These are phyloP conservation scores for Galerucella calmariensis DNA, from an alignment of 2,888 invertebrate genomes.

Conservation along the genomic window DNA sequence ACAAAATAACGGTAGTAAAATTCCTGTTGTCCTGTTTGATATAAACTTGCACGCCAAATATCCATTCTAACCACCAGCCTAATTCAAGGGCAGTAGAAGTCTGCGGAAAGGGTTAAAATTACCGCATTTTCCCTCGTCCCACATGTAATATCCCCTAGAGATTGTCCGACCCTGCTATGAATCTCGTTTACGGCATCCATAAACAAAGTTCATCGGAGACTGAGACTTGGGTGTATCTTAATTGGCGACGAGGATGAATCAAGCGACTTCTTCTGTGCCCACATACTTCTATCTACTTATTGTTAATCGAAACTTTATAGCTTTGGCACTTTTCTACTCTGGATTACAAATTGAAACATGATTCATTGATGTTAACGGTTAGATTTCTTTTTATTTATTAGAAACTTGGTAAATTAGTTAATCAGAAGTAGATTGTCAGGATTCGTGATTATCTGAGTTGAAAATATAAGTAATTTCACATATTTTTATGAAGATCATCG, in stretches of 20 bases:
- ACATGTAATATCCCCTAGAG: slow-evolving; percentile 11
- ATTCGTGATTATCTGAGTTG: too few species aligned
- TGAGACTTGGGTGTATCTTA: slow-evolving; percentile 56
- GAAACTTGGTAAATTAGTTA: too few species aligned
- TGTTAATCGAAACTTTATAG: slow-evolving; percentile 53
- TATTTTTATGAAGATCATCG: too few species aligned
- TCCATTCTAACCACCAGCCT: too few species aligned
- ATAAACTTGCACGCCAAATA: too few species aligned
- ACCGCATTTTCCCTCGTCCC: slow-evolving; percentile 2
- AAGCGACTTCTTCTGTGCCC: slow-evolving; percentile 51
- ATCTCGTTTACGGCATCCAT: slow-evolving; percentile 48
- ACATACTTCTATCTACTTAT: slow-evolving; percentile 53
- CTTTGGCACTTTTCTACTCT: slow-evolving; percentile 42
- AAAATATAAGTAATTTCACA: too few species aligned
- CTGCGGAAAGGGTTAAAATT: slow-evolving; percentile 1
- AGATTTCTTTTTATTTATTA: too few species aligned
- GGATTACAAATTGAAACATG: slow-evolving; percentile 50
- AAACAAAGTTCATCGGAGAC: slow-evolving; percentile 53
- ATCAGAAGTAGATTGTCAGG: too few species aligned
- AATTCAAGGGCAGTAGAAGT: neutral
- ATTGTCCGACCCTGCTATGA: slow-evolving; percentile 10
- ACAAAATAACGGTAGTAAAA: too few species aligned
- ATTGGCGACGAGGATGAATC: slow-evolving; percentile 58
- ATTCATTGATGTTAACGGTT: slow-evolving; percentile 25
- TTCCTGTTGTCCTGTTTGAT: too few species aligned